Base-by-base conservation (phyloP, 1,140 invertebrate genomes). In the Reticulitermes speratus region DNA sequence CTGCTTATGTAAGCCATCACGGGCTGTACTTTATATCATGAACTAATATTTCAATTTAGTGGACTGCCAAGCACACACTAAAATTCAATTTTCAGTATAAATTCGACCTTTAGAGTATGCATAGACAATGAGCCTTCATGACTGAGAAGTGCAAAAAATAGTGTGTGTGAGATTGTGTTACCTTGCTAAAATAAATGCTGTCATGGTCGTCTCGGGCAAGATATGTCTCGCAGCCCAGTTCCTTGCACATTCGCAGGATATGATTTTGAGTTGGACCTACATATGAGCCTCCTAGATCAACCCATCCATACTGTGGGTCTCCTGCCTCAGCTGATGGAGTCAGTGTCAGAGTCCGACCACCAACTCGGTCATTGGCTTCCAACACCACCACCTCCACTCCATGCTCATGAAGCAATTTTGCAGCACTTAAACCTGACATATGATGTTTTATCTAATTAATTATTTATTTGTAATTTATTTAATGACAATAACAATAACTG, bases 281-380 rank as follows among this genome's bases (percentile, higher is more conserved):
- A 87, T 89, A 90, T 38, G 90, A 89, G 25, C 89, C 89, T 7
- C 89, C 89, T 16, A 90, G 84, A 85, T 90, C 89, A 82, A 84
- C 87, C 85, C 87, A 88, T 9, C 87, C 87, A 48, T 81, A 87
- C n/a, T 83, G 44, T 32, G 87, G 85, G n/a, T 87, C 85, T 30
- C 65, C 65, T 25, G 65, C 65, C 52, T 45, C 25, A 14, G 9
- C 75, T 82, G 44, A 48, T 38, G 86, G 86, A 14, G 75, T 75
- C 38, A 84, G 81, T 16, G 89, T 89, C 21, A 88, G 82, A 21
- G 89, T 89, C 25, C 89, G 87, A 69, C 89, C 89, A 69, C 89
- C 89, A 19, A 89, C 87, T 21, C 89, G 88, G 52, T 89, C 89
- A 85, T 44, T 38, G 69, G 88, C 88, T 84, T 88, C 88, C 44